Evolutionary conservation across 1,140 invertebrate species (phyloP), one percentile per base, ranked within the genome.

Genomic region (Carposina sasakii): DNA sequence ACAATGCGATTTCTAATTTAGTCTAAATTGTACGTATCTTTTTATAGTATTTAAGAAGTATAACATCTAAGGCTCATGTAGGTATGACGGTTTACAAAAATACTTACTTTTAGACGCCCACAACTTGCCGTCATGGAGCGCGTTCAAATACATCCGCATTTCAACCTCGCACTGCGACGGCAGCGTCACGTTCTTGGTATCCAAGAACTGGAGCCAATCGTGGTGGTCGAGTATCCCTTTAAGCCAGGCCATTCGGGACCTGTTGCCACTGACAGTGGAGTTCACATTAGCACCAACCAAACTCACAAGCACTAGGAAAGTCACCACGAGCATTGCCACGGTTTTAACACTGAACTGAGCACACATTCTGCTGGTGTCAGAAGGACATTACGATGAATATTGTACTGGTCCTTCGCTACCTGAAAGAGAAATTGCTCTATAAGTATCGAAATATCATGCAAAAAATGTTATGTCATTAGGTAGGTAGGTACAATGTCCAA

Each of bases 51-150:
- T 13, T 8, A n/a, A 33, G 8, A 33, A 33, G 8, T 33, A 33
- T 45, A 58, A 44, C 47, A 36, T 52, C 54, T 52, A 23, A 46
- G 17, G 23, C 22, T 2, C 31, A 21, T 15, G 30, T 13, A 43
- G 13, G 28, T 48, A 9, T 24, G 31, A 19, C n/a, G n/a, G n/a
- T n/a, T n/a, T 44, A 36, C 10, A 50, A 50, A 23, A 24, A 52
- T 40, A 89, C 90, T 90, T 71, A 92, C 91, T 90, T 83, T 91
- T 91, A 1, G 89, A 88, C 13, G 91, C 91, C 91, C 91, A 92
- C 15, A 88, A 69, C 39, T 88, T 81, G 16, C 89, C 90, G 19
- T 87, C 76, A 37, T 79, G 79, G 26, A 92, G 75, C 2, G 87
- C 87, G 9, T 59, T 57, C 0, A 92, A 52, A 59, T 90, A 92